Evolutionary conservation across 1,140 invertebrate genomes (phyloP).

Genomic region (Oedothorax gibbosus): DNA sequence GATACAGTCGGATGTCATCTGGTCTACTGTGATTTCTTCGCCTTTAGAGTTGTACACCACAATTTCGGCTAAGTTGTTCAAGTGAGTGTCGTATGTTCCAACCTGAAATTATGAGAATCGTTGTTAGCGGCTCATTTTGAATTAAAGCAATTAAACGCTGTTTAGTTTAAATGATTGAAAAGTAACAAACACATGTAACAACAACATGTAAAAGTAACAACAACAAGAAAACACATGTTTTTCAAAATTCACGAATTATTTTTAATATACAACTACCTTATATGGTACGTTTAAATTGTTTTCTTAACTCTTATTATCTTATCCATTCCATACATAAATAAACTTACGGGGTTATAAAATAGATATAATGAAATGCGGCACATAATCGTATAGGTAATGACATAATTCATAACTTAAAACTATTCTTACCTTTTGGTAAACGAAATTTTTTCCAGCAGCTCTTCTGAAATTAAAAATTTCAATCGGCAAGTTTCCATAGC

Average conservation of each 20-base stretch:
- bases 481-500: conserved; percentile 69
- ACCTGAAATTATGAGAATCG: conserved; percentile 63
- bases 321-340: no score
- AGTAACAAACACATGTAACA: no score
- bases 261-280: no score
- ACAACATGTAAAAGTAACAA: no score
- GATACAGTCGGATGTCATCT: conserved; percentile 61
- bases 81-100: conserved; percentile 66
- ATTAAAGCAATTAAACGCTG: no score
- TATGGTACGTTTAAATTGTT: no score
- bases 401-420: not conserved
- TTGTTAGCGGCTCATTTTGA: no score
- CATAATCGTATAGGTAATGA: not conserved
- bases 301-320: no score
- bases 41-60: conserved; percentile 67
- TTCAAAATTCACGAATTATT: no score
- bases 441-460: conserved; percentile 59
- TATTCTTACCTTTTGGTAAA: conserved; percentile 54
- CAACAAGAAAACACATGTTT: no score
- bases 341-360: not conserved
- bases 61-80: conserved; percentile 66
- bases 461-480: conserved; percentile 68
- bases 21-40: conserved; percentile 62
- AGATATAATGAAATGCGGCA: not conserved
- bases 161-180: no score